Conservation (phyloP, 2,113 vertebrate species). For the Malurus melanocephalus region DNA sequence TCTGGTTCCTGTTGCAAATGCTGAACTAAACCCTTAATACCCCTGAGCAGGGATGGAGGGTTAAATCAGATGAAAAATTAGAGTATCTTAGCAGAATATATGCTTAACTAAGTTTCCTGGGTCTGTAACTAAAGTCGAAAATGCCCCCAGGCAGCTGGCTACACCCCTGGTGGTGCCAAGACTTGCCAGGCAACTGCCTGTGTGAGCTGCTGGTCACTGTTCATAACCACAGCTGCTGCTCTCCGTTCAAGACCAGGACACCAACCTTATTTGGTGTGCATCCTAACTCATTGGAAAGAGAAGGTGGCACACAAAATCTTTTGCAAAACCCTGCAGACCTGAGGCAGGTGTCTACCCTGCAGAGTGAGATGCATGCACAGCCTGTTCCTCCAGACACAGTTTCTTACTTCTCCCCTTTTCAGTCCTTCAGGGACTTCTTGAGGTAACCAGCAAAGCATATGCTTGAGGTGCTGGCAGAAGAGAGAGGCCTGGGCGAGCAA, state of each 20-base stretch:
- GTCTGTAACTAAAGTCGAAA: background rate
- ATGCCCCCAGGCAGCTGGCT: background rate
- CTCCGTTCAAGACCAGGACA: background rate
- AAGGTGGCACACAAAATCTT: background rate
- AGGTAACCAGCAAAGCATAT: background rate
- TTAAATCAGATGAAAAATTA: conserved; percentile 21
- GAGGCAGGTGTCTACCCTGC: background rate
- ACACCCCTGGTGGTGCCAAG: background rate
- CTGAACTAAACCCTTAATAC: background rate
- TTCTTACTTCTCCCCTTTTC: background rate
- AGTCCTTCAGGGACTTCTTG: background rate
- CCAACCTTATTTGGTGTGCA: background rate
- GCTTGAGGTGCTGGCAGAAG: background rate
- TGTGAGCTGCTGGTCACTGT: background rate
- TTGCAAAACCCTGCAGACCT: background rate
- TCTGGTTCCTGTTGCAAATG: background rate
- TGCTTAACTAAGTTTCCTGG: background rate
- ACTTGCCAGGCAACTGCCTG: background rate
- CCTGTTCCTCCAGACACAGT: background rate
- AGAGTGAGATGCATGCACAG: background rate
- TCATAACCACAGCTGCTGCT: background rate
- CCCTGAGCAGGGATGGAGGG: background rate
- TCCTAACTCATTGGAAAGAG: background rate
- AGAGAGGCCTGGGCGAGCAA: background rate
- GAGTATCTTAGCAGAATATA: background rate